These are phyloP conservation scores for Epinephelus malabaricus DNA, from an alignment of 2,797 vertebrate genomes.

Conservation along the genomic window DNA sequence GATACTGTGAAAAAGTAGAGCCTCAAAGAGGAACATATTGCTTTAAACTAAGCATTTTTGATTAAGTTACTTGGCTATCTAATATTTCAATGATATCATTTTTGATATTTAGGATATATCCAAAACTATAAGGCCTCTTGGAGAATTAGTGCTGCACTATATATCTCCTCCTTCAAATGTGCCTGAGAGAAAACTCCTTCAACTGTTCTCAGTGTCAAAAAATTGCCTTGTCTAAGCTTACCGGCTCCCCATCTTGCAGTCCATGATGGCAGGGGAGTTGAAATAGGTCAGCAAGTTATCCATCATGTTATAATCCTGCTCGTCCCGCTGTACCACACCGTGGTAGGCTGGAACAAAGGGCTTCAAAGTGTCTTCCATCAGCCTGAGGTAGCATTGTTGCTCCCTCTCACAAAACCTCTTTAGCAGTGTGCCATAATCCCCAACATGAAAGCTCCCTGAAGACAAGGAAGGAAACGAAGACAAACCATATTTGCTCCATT, in stretches of 20 bases:
- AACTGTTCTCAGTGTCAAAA: too few species aligned
- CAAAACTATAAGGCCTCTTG: too few species aligned
- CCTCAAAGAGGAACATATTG: too few species aligned
- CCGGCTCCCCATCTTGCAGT: conserved; percentile 94
- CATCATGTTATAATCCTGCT: conserved; percentile 91
- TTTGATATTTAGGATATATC: too few species aligned
- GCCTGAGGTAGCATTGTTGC: conserved; percentile 81
- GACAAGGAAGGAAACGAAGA: neutral
- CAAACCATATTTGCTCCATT: neutral
- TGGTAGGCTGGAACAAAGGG: conserved; percentile 86
- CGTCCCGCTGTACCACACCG: conserved; percentile 85
- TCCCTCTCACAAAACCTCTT: conserved; percentile 85
- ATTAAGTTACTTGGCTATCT: too few species aligned
- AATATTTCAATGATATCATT: too few species aligned
- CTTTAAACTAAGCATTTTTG: too few species aligned
- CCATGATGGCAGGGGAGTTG: conserved; percentile 90
- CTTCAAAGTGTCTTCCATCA: conserved; percentile 82
- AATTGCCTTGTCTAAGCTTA: conserved; percentile 54
- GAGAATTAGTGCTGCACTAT: too few species aligned
- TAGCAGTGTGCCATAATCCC: conserved; percentile 81
- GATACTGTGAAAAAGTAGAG: too few species aligned
- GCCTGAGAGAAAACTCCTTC: neutral
- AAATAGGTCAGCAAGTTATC: conserved; percentile 91
- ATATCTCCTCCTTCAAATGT: neutral
- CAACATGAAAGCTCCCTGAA: conserved; percentile 83